Percentiles rank a stretch among this genome's conserved stretches.
These are phyloP conservation scores for Caenorhabditis japonica DNA, from an alignment of 2,888 invertebrate species.

Conservation along the genomic window DNA sequence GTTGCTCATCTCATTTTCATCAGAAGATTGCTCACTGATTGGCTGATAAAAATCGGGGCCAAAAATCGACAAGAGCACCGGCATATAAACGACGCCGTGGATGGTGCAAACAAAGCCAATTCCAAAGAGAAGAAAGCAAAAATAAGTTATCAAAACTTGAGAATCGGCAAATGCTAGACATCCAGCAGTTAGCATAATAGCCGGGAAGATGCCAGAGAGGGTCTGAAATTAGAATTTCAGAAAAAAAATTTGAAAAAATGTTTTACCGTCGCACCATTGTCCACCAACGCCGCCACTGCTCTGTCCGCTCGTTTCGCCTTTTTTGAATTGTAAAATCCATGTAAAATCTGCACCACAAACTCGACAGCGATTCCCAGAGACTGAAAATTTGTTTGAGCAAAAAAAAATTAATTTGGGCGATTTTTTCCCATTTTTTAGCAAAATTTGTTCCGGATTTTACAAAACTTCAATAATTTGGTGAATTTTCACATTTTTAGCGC, in stretches of 20 bases:
- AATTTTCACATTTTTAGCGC: too few relatives aligned
- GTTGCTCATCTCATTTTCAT: neutral
- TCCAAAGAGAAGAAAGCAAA: constrained; percentile 40
- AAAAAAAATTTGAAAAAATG: neutral
- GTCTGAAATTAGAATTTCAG: constrained; percentile 21
- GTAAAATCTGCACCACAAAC: constrained; percentile 43
- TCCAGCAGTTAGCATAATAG: constrained; percentile 30
- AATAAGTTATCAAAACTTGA: constrained; percentile 41
- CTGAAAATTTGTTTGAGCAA: constrained; percentile 11
- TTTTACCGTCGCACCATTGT: constrained; percentile 38
- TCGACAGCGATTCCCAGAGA: constrained; percentile 45
- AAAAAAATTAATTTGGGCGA: neutral
- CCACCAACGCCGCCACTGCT: constrained; percentile 22
- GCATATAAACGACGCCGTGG: constrained; percentile 40
- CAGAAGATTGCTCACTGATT: constrained; percentile 3
- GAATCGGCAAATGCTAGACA: constrained; percentile 34
- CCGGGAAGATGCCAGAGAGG: constrained; percentile 42
- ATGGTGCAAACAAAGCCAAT: constrained; percentile 23
- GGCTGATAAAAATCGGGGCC: constrained; percentile 27
- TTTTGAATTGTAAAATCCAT: constrained; percentile 48
- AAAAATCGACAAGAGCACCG: constrained; percentile 35
- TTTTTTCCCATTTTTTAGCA: neutral
- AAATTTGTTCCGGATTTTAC: too few relatives aligned
- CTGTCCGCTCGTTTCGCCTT: constrained; percentile 22
- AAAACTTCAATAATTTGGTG: too few relatives aligned